A percentile compares a stretch with the other conserved stretches of the same genome.
Evolutionary conservation across 2,113 vertebrate species (phyloP).

Genomic region (Macrotus californicus): DNA sequence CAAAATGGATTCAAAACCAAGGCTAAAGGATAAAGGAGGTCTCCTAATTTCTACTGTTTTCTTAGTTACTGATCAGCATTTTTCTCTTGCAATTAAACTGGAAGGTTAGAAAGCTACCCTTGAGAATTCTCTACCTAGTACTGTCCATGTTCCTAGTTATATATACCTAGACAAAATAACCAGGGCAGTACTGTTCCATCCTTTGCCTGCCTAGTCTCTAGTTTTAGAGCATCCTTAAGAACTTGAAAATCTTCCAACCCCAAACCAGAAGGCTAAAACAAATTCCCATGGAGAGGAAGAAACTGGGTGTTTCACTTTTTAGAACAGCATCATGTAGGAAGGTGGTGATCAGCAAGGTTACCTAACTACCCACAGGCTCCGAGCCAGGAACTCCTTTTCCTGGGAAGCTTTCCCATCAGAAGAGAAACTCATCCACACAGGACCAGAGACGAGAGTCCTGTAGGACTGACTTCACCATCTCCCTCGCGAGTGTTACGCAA

Average conservation of each 20-base stretch:
- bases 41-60: not conserved
- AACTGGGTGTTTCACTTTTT: not conserved
- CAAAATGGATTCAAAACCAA: not conserved
- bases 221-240: not conserved
- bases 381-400: not conserved
- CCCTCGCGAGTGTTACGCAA: not conserved
- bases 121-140: not conserved
- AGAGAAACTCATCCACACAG: not conserved
- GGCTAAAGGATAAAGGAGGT: not conserved
- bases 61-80: not conserved
- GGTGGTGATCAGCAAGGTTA: not conserved
- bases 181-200: not conserved
- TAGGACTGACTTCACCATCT: not conserved
- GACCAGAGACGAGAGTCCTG: not conserved
- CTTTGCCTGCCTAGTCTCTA: not conserved
- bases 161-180: conserved; percentile 11
- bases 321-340: not conserved
- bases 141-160: not conserved
- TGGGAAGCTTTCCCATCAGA: not conserved
- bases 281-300: not conserved
- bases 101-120: not conserved
- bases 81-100: not conserved
- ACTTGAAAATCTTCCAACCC: not conserved
- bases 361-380: not conserved
- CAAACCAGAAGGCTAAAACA: conserved; percentile 2